Base-by-base conservation (phyloP, 2,888 invertebrate genomes). In the Dynastes tityus region DNA sequence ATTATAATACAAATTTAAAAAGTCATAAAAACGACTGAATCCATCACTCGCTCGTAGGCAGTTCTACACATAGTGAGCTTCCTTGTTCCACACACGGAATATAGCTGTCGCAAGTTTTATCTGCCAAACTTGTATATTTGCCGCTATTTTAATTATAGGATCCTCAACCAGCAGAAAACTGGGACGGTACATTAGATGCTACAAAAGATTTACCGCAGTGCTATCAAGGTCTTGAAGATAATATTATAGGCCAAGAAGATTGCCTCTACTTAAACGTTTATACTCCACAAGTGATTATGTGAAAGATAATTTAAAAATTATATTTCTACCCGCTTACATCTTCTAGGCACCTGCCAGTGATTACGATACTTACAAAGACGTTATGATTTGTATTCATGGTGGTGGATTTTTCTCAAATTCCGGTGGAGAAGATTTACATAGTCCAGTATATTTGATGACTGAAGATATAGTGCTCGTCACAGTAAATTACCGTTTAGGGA, bases 191-290 rank as follows among this genome's bases (percentile, higher is more conserved):
- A 0, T 90, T 92, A 73, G 90, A 93, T 80, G 95, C 93, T 0
- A 91, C 92, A n/a, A 11, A 58, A 1, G 77, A 77, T 58, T 45
- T 77, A 40, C 77, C 77, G 13, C 8, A 22, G 6, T 77, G 77
- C 51, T 1, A n/a, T 70, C 77, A 77, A 27, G 37, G 16, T 22
- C 16, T 13, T 8, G 9, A 22, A 4, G 67, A n/a, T 22, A 40
- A 8, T 0, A 13, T 32, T 40, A 1, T 11, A 6, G 78, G 78
- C 0, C 58, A 68, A 68, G 78, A 78, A 75, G 96, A 97, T 87
- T 97, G 96, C 84, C 90, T 97, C 1, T 96, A 95, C 82, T 88
- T 97, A 6, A 96, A 96, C 83, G 91, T 93, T 27, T 92, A 92
- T 84, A 89, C 90, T 2, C 81, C 83, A 22, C 76, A 80, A 65